These are phyloP conservation scores for Microchrysa polita DNA, from an alignment of 2,888 invertebrate species.

Conservation along the genomic window DNA sequence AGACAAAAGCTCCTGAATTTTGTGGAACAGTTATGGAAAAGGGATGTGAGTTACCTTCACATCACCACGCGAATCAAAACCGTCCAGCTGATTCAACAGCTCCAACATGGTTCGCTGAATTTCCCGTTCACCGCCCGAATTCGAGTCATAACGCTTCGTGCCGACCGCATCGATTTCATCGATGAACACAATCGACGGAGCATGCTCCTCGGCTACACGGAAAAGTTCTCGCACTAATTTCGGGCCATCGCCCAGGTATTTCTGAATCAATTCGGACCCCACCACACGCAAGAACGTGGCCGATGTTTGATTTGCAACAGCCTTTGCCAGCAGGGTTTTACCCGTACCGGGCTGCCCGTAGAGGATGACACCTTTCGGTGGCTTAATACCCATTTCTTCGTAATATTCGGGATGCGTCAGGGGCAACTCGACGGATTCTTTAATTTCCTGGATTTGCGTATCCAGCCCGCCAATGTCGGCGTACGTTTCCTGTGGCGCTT, in stretches of 20 bases:
- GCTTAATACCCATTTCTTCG: slow-evolving; percentile 99
- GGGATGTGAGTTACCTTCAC: slow-evolving; percentile 76
- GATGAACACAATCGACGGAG: slow-evolving; percentile 99
- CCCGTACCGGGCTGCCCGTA: slow-evolving; percentile 99
- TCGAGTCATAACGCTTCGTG: slow-evolving; percentile 98
- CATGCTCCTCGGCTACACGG: slow-evolving; percentile 99
- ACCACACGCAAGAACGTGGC: slow-evolving; percentile 98
- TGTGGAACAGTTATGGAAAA: background rate
- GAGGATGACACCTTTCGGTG: slow-evolving; percentile 98
- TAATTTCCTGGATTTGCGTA: slow-evolving; percentile 97
- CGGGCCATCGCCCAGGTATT: slow-evolving; percentile 98
- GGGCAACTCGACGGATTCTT: slow-evolving; percentile 98
- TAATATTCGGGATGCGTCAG: slow-evolving; percentile 99
- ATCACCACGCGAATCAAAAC: slow-evolving; percentile 96
- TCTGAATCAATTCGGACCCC: slow-evolving; percentile 99
- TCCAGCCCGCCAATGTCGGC: slow-evolving; percentile 98
- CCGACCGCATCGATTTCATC: slow-evolving; percentile 99
- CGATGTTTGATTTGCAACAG: slow-evolving; percentile 99
- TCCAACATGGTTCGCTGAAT: slow-evolving; percentile 99
- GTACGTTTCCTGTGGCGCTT: slow-evolving; percentile 99
- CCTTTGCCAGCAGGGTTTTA: slow-evolving; percentile 97
- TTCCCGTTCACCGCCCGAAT: slow-evolving; percentile 98
- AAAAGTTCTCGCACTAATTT: slow-evolving; percentile 97
- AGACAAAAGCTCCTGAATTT: slow-evolving; percentile 25
- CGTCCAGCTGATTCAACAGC: slow-evolving; percentile 96